Conservation (phyloP, 2,888 invertebrate species). For the Drosophila conformis region DNA sequence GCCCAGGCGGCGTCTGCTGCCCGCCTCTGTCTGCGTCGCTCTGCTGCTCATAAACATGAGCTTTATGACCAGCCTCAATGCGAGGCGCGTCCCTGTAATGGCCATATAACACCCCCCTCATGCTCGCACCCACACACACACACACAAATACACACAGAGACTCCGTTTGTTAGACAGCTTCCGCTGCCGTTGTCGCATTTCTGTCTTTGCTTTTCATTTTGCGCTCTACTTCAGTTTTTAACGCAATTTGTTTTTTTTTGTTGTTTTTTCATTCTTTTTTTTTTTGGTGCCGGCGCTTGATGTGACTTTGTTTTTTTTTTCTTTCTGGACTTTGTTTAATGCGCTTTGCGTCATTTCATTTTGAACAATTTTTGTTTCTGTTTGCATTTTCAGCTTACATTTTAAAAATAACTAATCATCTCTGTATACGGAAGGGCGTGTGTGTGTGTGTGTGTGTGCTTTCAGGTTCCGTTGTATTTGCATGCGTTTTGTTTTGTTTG, state of each 20-base stretch:
- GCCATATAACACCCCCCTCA: constrained; percentile 16
- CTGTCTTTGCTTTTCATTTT: constrained; percentile 53
- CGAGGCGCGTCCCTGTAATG: constrained; percentile 49
- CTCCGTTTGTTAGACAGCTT: constrained; percentile 68
- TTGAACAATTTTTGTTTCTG: constrained; percentile 59
- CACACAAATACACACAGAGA: constrained; percentile 22
- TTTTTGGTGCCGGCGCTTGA: constrained; percentile 50
- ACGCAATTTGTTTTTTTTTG: constrained; percentile 40
- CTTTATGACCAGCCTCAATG: constrained; percentile 75
- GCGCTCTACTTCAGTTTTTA: constrained; percentile 66
- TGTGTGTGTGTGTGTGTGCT: constrained; percentile 17
- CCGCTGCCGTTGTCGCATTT: constrained; percentile 54
- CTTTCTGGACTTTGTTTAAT: constrained; percentile 65
- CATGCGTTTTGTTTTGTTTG: constrained; percentile 54
- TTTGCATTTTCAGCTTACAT: constrained; percentile 60
- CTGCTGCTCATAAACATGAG: constrained; percentile 56
- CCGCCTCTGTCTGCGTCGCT: constrained; percentile 28
- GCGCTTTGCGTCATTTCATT: constrained; percentile 76
- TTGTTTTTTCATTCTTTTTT: constrained; percentile 32
- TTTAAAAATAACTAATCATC: constrained; percentile 71
- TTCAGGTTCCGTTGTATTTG: constrained; percentile 59
- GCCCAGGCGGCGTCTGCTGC: constrained; percentile 34
- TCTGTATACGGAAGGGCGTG: constrained; percentile 1
- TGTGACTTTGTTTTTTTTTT: constrained; percentile 47
- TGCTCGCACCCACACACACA: constrained; percentile 32